phyloP scores from a whole-genome alignment of 2,113 vertebrate species.

The Rallus limicola region DNA sequence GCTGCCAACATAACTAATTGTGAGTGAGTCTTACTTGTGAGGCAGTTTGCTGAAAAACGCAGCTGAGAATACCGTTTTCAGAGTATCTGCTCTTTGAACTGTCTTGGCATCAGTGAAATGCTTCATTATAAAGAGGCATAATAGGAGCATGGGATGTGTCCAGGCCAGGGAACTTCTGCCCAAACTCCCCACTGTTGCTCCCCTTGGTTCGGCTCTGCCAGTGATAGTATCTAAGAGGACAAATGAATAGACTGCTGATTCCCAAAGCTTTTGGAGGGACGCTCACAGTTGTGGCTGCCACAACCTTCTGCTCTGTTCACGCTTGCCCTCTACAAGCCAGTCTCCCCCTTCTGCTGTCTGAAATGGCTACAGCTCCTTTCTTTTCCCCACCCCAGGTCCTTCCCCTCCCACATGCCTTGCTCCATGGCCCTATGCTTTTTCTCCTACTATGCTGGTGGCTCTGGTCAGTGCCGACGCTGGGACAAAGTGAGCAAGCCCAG shows the following conservation, averaged over 20 bases:
- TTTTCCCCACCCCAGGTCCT: neutral
- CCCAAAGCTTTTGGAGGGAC: neutral
- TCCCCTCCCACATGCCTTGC: accelerated
- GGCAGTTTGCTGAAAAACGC: neutral
- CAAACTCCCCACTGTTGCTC: neutral
- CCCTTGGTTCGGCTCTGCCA: neutral
- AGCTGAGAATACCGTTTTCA: neutral
- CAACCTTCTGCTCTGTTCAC: neutral
- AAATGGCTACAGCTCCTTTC: neutral
- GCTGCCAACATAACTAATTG: conserved; percentile 42
- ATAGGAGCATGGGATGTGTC: neutral
- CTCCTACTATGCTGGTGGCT: neutral
- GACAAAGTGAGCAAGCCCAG: neutral
- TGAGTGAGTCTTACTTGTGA: neutral
- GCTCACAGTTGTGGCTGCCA: neutral
- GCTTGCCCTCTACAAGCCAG: neutral
- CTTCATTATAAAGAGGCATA: neutral
- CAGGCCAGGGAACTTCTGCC: neutral
- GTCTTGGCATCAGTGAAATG: neutral
- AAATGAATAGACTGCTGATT: neutral
- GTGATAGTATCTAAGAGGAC: neutral
- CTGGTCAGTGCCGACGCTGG: neutral
- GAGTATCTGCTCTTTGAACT: conserved; percentile 20
- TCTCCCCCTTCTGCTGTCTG: neutral
- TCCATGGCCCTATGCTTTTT: neutral